Conservation (phyloP, 2,797 vertebrate species). For the Bovichtus variegatus region DNA sequence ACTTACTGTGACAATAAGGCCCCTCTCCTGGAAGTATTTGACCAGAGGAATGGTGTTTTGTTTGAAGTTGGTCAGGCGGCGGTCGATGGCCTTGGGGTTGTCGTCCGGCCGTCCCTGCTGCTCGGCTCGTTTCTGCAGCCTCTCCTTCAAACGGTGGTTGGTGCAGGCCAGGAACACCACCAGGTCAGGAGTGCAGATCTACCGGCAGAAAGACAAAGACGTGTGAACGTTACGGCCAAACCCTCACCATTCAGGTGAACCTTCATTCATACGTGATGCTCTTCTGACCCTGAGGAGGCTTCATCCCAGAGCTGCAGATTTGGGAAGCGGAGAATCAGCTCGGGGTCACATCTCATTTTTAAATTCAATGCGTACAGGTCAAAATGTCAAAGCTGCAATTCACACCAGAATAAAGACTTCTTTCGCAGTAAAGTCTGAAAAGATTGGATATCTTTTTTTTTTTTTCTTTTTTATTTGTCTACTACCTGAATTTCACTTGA, state of each 20-base stretch:
- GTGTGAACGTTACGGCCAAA: not conserved
- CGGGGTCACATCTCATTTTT: not conserved
- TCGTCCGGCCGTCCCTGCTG: slow-evolving; percentile 98
- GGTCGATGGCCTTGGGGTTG: slow-evolving; percentile 96
- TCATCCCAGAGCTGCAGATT: not conserved
- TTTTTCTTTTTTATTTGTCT: not conserved
- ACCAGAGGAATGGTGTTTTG: slow-evolving; percentile 95
- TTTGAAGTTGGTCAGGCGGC: slow-evolving; percentile 96
- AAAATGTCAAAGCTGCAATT: slow-evolving; percentile 27
- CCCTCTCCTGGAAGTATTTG: slow-evolving; percentile 98
- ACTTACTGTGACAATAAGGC: slow-evolving; percentile 93
- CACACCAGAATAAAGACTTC: slow-evolving; percentile 14
- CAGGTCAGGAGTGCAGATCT: slow-evolving; percentile 98
- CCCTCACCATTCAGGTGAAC: not conserved
- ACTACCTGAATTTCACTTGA: slow-evolving; percentile 7
- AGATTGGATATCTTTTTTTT: not conserved
- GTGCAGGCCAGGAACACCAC: slow-evolving; percentile 96
- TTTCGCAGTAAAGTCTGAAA: not conserved
- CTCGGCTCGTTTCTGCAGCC: slow-evolving; percentile 92
- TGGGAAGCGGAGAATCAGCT: not conserved
- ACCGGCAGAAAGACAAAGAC: slow-evolving; percentile 11
- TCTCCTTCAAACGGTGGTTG: slow-evolving; percentile 94
- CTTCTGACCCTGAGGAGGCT: not conserved
- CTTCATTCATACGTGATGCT: slow-evolving; percentile 8
- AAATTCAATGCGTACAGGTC: not conserved